Base-by-base conservation (phyloP, 2,888 invertebrate species). In the Chelonus formosanus region DNA sequence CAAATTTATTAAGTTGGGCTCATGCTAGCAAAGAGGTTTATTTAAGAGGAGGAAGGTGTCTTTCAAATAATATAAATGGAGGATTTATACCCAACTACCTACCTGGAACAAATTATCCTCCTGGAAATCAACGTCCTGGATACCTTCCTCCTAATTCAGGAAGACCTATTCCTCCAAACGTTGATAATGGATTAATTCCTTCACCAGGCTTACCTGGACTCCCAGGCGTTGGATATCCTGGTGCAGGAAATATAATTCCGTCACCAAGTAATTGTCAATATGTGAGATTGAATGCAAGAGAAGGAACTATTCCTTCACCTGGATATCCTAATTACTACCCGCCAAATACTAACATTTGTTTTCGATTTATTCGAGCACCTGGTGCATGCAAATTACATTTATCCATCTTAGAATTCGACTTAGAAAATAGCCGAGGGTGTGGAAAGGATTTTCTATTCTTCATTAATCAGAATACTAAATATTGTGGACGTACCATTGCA, bases 271-370 rank as follows among this genome's bases (percentile, higher is more conserved):
- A 20, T 20, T 85, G 86, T 73, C 71, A 80, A 36, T 76, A 80
- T 40, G 70, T 85, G 32, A 72, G 75, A 65, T 20, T 20, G 2
- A 20, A 20, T 20, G 76, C 75, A 8, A 52, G 69, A 7, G 76
- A 78, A 67, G 87, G 86, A n/a, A 79, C 78, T 53, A 77, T 87
- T 44, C 79, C 80, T 47, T 85, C 85, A 62, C 85, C 86, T 3
- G 80, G 82, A 47, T 86, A 86, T 79, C 87, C 87, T 3, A 77
- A 76, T 63, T 78, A 74, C 67, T 87, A 87, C 76, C 84, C 85
- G 0, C 75, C 76, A 64, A 84, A 85, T 72, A 65, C 84, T 50
- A 80, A 84, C 64, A 72, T 80, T 56, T 87, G 87, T 70, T 87
- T 85, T 63, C 85, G 86, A 68, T 85, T 87, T 68, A 73, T 76